A percentile compares a stretch with the other conserved stretches of the same genome.
phyloP scores from a whole-genome alignment of 1,140 invertebrate species.

The Cydia amplana region DNA sequence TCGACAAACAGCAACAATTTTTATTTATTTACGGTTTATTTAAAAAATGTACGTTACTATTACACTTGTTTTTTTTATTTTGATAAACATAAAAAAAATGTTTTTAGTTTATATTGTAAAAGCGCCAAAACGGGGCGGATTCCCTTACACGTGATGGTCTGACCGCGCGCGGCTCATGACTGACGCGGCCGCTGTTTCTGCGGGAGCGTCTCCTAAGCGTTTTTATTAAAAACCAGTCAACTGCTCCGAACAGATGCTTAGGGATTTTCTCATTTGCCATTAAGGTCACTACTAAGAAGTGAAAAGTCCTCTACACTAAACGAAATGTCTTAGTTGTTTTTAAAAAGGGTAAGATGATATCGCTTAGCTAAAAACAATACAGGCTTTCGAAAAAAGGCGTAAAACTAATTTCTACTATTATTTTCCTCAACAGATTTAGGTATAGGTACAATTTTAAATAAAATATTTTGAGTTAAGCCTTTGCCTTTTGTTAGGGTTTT shows the following conservation, averaged over 20 bases:
- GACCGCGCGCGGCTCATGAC: constrained; percentile 27
- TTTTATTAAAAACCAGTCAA: constrained; percentile 31
- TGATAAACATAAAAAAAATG: not conserved
- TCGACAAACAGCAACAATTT: no score
- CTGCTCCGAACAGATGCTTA: constrained; percentile 19
- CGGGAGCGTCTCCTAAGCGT: not conserved
- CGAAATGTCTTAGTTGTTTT: not conserved
- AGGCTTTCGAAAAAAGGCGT: not conserved
- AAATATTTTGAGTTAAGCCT: no score
- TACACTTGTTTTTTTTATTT: not conserved
- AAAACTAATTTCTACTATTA: no score
- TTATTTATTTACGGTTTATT: no score
- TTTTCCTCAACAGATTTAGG: no score
- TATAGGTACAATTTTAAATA: no score
- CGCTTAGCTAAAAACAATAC: not conserved
- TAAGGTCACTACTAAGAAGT: constrained; percentile 20
- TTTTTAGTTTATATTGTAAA: not conserved
- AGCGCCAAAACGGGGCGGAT: not conserved
- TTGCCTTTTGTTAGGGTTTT: no score
- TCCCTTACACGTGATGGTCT: not conserved
- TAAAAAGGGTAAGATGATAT: not conserved
- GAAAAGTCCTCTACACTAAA: not conserved
- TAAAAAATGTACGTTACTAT: no score
- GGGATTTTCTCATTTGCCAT: constrained; percentile 20
- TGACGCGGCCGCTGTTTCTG: not conserved